Evolutionary conservation across 2,888 invertebrate species (phyloP).

Genomic region (Calephelis perditalis): DNA sequence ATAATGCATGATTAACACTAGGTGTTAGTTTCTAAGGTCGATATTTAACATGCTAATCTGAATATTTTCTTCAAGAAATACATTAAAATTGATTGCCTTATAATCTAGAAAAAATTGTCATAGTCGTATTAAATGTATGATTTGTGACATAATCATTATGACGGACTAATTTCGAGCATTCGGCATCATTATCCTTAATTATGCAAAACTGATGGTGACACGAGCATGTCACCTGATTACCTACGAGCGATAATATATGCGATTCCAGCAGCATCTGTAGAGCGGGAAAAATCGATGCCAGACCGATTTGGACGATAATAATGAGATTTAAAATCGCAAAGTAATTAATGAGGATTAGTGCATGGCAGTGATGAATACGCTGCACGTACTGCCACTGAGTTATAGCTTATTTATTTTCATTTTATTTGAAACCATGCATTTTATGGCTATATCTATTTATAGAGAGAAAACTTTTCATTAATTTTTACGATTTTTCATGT

Average conservation of each 20-base stretch:
- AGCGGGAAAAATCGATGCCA: constrained; percentile 64
- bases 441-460: no score
- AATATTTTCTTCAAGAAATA: no score
- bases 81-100: no score
- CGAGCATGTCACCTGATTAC: constrained; percentile 51
- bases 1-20: no score
- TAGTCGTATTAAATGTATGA: no score
- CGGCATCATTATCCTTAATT: background rate
- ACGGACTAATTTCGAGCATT: background rate
- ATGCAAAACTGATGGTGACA: constrained; percentile 21
- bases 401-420: constrained; percentile 1
- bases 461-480: no score
- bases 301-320: constrained; percentile 65
- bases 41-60: no score
- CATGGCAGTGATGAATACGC: constrained; percentile 39
- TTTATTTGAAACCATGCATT: constrained; percentile 12
- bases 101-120: no score
- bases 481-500: background rate
- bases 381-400: constrained; percentile 12
- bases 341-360: constrained; percentile 70
- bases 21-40: no score
- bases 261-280: constrained; percentile 42
- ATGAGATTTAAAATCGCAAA: constrained; percentile 69
- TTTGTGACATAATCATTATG: no score
- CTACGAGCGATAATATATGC: constrained; percentile 59